Evolutionary conservation across 2,797 vertebrate species (phyloP).

Genomic region (Alfaro cultratus): DNA sequence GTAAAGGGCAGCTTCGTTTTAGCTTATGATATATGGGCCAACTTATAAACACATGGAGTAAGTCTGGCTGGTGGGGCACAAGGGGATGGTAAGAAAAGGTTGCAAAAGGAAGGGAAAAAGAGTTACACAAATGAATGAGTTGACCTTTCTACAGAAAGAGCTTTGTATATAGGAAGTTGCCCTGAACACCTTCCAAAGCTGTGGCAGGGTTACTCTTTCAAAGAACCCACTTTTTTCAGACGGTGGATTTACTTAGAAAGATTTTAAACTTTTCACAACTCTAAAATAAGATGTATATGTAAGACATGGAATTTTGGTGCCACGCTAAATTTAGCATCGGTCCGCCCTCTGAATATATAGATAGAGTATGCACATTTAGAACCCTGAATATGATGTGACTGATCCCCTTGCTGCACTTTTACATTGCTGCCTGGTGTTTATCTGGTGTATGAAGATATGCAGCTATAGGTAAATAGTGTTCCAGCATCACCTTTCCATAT

Average conservation of each 20-base stretch:
- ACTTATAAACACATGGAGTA: slow-evolving; percentile 76
- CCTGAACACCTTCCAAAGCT: slow-evolving; percentile 71
- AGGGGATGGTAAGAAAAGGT: slow-evolving; percentile 75
- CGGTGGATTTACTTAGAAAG: slow-evolving; percentile 44
- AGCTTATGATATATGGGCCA: slow-evolving; percentile 76
- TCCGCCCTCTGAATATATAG: no score
- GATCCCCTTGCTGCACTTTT: neutral
- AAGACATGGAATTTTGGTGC: no score
- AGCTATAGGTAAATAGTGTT: neutral
- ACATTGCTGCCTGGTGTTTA: neutral
- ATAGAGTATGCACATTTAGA: neutral
- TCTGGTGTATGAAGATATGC: neutral
- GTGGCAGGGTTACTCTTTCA: slow-evolving; percentile 60
- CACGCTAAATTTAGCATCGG: no score
- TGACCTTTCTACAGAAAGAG: slow-evolving; percentile 83
- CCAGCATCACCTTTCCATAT: neutral
- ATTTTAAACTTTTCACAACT: slow-evolving; percentile 18
- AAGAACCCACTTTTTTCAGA: slow-evolving; percentile 48
- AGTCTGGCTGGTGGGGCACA: slow-evolving; percentile 71
- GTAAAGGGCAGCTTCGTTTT: slow-evolving; percentile 78
- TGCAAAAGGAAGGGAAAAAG: slow-evolving; percentile 75
- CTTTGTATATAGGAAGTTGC: slow-evolving; percentile 76
- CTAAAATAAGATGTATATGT: neutral
- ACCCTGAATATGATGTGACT: neutral
- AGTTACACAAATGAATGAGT: slow-evolving; percentile 78